Evolutionary conservation across 1,140 invertebrate genomes (phyloP).

Genomic region (Mercenaria mercenaria): DNA sequence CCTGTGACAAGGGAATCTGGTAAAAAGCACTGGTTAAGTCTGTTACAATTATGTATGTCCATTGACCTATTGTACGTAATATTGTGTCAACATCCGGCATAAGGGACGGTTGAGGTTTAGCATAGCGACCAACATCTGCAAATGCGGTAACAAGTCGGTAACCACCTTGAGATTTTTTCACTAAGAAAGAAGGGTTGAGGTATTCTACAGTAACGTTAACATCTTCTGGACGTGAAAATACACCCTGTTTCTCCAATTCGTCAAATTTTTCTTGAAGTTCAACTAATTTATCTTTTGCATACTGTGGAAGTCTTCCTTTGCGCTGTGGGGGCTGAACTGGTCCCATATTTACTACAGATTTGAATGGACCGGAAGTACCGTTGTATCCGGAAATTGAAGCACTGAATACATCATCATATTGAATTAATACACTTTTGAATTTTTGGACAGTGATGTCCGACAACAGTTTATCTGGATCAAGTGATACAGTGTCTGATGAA

Average conservation of each 20-base stretch:
- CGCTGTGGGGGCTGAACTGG: no score
- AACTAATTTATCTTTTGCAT: conserved; percentile 57
- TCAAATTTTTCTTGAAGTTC: no score
- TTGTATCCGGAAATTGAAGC: conserved; percentile 67
- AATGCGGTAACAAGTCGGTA: no score
- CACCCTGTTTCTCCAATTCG: no score
- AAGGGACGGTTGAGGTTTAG: no score
- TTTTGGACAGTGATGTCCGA: conserved; percentile 7
- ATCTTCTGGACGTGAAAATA: conserved; percentile 45
- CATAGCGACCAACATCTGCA: no score
- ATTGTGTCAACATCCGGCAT: no score
- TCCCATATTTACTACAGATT: no score
- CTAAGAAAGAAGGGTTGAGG: no score
- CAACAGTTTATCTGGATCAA: conserved; percentile 68
- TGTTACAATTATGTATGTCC: conserved; percentile 50
- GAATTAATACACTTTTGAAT: conserved; percentile 37
- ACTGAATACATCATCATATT: conserved; percentile 63
- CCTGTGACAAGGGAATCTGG: no score
- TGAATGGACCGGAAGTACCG: conserved; percentile 65
- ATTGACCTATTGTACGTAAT: conserved; percentile 47
- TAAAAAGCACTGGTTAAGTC: conserved; percentile 49
- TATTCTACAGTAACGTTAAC: conserved; percentile 53
- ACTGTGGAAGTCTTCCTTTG: no score
- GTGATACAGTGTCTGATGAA: neutral
- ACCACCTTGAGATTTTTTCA: no score